These are phyloP conservation scores for Eunapius fragilis DNA, from an alignment of 37 sponge, comb jelly and placozoan genomes.

Conservation along the genomic window DNA sequence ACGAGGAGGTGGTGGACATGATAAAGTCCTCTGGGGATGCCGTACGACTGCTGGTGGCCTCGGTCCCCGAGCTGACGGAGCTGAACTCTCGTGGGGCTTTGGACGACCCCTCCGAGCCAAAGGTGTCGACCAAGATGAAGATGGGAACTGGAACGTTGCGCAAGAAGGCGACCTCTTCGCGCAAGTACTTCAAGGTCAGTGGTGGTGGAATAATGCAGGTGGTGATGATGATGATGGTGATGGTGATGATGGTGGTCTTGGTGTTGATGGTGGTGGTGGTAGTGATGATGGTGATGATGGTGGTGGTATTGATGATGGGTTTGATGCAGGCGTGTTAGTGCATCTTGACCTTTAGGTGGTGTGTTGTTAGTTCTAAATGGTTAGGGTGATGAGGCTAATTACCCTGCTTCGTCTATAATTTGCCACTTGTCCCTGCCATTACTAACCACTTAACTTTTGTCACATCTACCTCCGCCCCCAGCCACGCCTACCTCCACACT, in stretches of 20 bases:
- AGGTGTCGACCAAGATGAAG: conserved; percentile 3
- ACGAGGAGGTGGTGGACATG: conserved; percentile 88
- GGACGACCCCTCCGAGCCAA: conserved; percentile 22
- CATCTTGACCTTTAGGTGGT: too few relatives aligned
- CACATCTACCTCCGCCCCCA: neutral
- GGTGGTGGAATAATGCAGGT: too few relatives aligned
- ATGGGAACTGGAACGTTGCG: conserved; percentile 36
- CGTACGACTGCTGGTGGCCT: conserved; percentile 71
- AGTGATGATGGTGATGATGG: too few relatives aligned
- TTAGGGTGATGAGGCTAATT: neutral
- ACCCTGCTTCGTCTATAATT: neutral
- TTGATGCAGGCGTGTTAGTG: too few relatives aligned
- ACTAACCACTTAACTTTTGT: neutral
- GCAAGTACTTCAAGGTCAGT: conserved; percentile 13
- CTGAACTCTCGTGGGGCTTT: conserved; percentile 77
- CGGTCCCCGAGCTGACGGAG: conserved; percentile 84
- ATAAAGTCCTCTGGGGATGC: conserved; percentile 74
- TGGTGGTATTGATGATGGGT: too few relatives aligned
- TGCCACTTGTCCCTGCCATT: neutral
- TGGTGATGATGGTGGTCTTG: too few relatives aligned
- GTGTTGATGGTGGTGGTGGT: too few relatives aligned
- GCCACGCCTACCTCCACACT: neutral
- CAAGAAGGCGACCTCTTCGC: conserved; percentile 15
- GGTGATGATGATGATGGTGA: neutral
- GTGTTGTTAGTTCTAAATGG: neutral